Evolutionary conservation across 2,797 vertebrate species (phyloP), one percentile per base, ranked within the genome.

Genomic region (Enteromius trimaculatus): DNA sequence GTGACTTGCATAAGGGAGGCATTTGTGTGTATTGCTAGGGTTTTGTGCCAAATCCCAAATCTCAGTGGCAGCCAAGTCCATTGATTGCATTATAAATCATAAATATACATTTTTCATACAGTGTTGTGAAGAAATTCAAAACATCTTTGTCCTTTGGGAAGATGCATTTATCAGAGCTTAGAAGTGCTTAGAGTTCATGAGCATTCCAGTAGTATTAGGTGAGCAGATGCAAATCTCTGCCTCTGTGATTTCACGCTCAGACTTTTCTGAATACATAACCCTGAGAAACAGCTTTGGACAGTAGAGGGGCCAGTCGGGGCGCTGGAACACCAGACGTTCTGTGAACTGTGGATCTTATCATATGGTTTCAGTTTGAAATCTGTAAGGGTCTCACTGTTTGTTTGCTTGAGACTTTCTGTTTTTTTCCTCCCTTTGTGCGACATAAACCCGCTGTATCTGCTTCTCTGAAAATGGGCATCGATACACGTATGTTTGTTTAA

Each of bases 281-380:
- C 82, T 42, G 77, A 87, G 71, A 85, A 77, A 70, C 17, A 26
- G 47, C 64, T 62, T 58, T 49, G 62, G 80, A 78, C 82, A 81
- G 66, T 65, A 49, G 74, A 82, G 64, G 76, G 81, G 53, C 64
- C 49, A 29, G 42, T 65, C 3, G 7, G 66, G 76, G 84, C 5
- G 1, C 66, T n/a, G 44, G 29, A 79, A 70, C 9, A 5, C 21
- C 79, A 86, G 58, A 80, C 55, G 9, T 47, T 79, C 55, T 37
- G 19, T 44, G 39, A 74, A 84, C 79, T 71, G 75, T 26, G 77
- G 26, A 55, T 71, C 42, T 76, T 76, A 62, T 83, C 87, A 89
- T 86, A 76, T 89, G 88, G 88, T 84, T 88, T 75, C 53, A 80
- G 58, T 87, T 89, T 89, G 79, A 76, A 66, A 64, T 84, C 82